Percentiles rank a stretch among this genome's conserved stretches.
Evolutionary conservation across 2,888 invertebrate genomes (phyloP).

Genomic region (Charanyca ferruginea): DNA sequence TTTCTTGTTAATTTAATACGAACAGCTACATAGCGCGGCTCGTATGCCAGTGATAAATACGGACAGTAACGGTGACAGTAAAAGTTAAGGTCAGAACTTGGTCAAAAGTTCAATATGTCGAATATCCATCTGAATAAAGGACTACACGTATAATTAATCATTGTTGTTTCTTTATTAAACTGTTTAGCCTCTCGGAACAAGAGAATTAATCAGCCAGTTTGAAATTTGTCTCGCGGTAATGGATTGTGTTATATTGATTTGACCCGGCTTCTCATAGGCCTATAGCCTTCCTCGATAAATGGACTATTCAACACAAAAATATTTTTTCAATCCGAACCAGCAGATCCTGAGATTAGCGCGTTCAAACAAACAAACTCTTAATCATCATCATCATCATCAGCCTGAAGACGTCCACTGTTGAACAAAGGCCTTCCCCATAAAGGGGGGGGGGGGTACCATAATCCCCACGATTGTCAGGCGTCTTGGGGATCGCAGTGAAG

Average conservation of each 20-base stretch:
- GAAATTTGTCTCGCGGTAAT: slow-evolving; percentile 51
- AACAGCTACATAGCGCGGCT: slow-evolving; percentile 45
- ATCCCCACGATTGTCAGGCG: too few species aligned
- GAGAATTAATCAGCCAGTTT: slow-evolving; percentile 44
- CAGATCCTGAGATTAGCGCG: too few species aligned
- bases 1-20: slow-evolving; percentile 55
- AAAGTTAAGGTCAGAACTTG: slow-evolving; percentile 68
- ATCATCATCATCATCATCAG: too few species aligned
- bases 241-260: slow-evolving; percentile 29
- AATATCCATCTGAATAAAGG: slow-evolving; percentile 68
- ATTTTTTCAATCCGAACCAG: too few species aligned
- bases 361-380: too few species aligned
- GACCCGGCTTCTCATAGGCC: too few species aligned
- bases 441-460: too few species aligned
- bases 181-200: slow-evolving; percentile 58
- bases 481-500: too few species aligned
- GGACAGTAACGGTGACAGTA: slow-evolving; percentile 67
- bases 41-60: slow-evolving; percentile 55
- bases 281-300: too few species aligned
- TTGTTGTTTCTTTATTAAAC: slow-evolving; percentile 60
- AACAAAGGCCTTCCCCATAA: too few species aligned
- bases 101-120: slow-evolving; percentile 72
- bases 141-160: slow-evolving; percentile 66
- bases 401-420: too few species aligned
- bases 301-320: too few species aligned